These are phyloP conservation scores for Sapayoa aenigma DNA, from an alignment of 2,113 vertebrate genomes.

Conservation along the genomic window DNA sequence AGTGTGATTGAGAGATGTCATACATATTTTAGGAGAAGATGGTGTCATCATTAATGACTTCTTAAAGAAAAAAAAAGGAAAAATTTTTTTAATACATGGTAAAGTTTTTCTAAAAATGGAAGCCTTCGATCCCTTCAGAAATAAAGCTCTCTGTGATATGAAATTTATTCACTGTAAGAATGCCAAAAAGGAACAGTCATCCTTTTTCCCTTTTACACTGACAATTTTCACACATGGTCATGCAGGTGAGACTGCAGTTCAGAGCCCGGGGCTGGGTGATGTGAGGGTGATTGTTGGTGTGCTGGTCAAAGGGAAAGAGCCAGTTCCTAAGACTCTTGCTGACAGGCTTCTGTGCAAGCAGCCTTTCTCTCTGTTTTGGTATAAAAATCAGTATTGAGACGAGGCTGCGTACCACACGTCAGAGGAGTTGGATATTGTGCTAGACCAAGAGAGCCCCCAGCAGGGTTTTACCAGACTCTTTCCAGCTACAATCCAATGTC, in stretches of 20 bases:
- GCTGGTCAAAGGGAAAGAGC: background rate
- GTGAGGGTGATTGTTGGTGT: background rate
- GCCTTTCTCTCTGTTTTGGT: background rate
- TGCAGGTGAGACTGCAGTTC: background rate
- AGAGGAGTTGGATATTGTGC: background rate
- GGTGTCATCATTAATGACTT: background rate
- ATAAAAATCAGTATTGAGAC: background rate
- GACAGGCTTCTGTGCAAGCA: background rate
- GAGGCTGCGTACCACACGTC: background rate
- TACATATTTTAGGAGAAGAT: background rate
- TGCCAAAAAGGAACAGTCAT: background rate
- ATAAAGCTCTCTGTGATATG: background rate
- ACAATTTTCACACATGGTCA: background rate
- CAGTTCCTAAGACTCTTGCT: background rate
- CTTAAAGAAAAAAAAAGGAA: background rate
- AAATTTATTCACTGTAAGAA: background rate
- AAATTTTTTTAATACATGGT: background rate
- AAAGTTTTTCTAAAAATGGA: background rate
- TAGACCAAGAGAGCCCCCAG: background rate
- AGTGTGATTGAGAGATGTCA: background rate
- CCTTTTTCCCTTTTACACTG: accelerated
- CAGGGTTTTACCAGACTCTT: background rate
- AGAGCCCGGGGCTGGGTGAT: background rate
- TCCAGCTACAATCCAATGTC: background rate
- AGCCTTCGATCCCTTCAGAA: background rate